phyloP scores from a whole-genome alignment of 2,797 vertebrate genomes.

The Dermochelys coriacea region DNA sequence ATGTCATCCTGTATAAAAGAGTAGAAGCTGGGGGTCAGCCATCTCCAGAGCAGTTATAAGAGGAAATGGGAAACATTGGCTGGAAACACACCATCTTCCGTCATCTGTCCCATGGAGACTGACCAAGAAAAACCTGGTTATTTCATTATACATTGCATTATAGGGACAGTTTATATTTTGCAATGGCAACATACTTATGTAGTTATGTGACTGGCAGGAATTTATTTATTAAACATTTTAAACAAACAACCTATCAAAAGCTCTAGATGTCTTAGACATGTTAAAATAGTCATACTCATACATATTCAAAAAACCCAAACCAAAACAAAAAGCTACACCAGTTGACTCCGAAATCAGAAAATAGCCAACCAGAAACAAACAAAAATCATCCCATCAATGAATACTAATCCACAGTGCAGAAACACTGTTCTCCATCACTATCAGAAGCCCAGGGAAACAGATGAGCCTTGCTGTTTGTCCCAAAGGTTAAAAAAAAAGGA shows the following conservation, averaged over 20 bases:
- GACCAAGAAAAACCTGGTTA: not conserved
- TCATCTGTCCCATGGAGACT: not conserved
- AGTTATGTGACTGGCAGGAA: slow-evolving; percentile 11
- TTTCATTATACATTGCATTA: slow-evolving; percentile 47
- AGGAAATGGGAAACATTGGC: rapidly evolving
- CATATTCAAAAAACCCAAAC: not conserved
- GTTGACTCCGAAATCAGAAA: not conserved
- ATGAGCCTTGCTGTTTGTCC: not conserved
- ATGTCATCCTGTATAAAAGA: not conserved
- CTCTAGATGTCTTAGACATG: slow-evolving; percentile 3
- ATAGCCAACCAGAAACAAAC: not conserved
- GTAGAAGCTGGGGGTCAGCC: not conserved
- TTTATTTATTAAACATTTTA: slow-evolving; percentile 32
- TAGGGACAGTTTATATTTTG: slow-evolving; percentile 39
- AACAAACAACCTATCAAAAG: slow-evolving; percentile 27
- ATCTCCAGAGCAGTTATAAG: not conserved
- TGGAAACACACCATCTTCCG: not conserved
- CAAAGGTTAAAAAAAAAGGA: not conserved
- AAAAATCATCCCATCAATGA: not conserved
- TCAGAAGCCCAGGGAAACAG: not conserved
- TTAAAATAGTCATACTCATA: slow-evolving; percentile 9
- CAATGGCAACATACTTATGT: not conserved
- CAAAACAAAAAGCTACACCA: not conserved
- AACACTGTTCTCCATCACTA: not conserved
- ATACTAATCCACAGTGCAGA: not conserved